A percentile compares a stretch with the other conserved stretches of the same genome.
These are phyloP conservation scores for Ancistrus triradiatus DNA, from an alignment of 2,113 vertebrate species.

Conservation along the genomic window DNA sequence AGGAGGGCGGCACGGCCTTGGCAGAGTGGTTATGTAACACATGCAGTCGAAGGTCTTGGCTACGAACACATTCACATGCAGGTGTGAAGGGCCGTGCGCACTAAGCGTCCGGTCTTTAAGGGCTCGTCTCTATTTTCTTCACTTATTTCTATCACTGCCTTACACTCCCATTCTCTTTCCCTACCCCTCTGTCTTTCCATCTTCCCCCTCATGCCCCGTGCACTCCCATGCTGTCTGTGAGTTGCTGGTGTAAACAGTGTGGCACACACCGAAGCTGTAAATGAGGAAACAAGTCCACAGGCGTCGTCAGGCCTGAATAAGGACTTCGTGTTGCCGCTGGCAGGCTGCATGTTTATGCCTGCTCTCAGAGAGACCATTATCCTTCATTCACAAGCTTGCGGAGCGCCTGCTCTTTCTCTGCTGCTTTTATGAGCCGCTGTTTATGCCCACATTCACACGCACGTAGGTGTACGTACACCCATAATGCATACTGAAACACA, in stretches of 20 bases:
- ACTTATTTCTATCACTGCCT: no score
- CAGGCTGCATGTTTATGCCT: conserved; percentile 26
- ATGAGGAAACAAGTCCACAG: conserved; percentile 12
- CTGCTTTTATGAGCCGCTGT: conserved; percentile 44
- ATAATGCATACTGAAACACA: neutral
- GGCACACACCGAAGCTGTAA: conserved; percentile 6
- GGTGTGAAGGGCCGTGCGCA: conserved; percentile 53
- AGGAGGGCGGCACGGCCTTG: neutral
- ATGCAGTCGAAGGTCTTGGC: conserved; percentile 31
- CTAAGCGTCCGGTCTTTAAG: conserved; percentile 24
- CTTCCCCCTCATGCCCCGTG: neutral
- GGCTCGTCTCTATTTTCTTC: no score
- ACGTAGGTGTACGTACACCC: neutral
- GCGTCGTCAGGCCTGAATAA: conserved; percentile 38
- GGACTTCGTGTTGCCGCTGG: conserved; percentile 31
- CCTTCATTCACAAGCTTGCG: conserved; percentile 36
- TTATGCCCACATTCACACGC: conserved; percentile 27
- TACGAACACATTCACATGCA: conserved; percentile 57
- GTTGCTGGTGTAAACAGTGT: conserved; percentile 6
- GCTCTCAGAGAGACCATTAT: conserved; percentile 29
- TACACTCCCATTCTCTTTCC: neutral
- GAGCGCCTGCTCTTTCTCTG: conserved; percentile 28
- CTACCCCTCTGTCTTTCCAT: neutral
- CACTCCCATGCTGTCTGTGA: neutral
- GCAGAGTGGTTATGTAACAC: conserved; percentile 24